Evolutionary conservation across 2,797 vertebrate species (phyloP).

Genomic region (Gymnopithys bicolor): DNA sequence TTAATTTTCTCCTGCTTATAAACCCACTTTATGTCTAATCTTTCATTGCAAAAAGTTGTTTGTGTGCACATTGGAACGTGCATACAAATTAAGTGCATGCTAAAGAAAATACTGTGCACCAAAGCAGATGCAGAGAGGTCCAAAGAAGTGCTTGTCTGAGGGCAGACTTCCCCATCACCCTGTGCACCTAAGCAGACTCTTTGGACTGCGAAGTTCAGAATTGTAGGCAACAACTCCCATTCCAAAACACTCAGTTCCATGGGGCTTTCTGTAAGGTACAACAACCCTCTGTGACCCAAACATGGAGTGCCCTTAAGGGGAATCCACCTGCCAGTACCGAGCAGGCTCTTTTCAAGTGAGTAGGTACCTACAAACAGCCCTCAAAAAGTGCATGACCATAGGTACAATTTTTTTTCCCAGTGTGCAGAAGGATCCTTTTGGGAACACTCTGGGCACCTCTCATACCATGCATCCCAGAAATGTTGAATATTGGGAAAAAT

Average conservation of each 20-base stretch:
- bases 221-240: accelerated
- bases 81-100: background rate
- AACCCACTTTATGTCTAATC: background rate
- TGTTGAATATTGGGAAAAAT: background rate
- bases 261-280: background rate
- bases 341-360: background rate
- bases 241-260: background rate
- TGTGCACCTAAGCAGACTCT: background rate
- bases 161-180: background rate
- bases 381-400: background rate
- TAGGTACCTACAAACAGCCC: background rate
- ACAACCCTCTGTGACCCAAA: background rate
- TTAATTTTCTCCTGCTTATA: background rate
- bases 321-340: background rate
- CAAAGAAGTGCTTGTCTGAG: background rate
- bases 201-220: background rate
- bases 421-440: background rate
- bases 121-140: background rate
- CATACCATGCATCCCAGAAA: background rate
- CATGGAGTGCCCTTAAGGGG: accelerated
- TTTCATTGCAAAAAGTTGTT: background rate
- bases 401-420: background rate
- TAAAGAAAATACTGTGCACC: background rate
- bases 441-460: background rate
- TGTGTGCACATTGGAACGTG: background rate